Evolutionary conservation across 2,888 invertebrate species (phyloP).

Genomic region (Ophion obscuratus): DNA sequence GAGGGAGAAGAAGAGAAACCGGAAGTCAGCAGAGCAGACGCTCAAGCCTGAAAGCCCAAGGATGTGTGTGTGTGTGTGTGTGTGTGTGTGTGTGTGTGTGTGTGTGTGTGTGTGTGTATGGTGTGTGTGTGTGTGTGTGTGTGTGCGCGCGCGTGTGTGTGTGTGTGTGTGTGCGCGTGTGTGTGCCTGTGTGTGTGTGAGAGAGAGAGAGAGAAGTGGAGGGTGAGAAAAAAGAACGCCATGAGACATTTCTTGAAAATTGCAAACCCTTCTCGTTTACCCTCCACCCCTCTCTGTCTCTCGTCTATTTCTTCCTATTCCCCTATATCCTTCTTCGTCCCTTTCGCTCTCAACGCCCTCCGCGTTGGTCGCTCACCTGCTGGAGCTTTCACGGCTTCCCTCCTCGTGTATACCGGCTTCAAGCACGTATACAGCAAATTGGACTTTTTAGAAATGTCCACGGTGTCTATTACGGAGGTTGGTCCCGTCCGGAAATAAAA

Average conservation of each 20-base stretch:
- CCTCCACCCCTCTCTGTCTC: constrained; percentile 23
- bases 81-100: too few species aligned
- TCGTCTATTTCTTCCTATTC: constrained; percentile 28
- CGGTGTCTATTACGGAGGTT: constrained; percentile 30
- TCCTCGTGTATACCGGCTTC: not conserved
- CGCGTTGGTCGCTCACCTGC: constrained; percentile 26
- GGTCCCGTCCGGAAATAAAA: not conserved
- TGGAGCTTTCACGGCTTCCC: constrained; percentile 22
- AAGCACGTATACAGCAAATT: constrained; percentile 21
- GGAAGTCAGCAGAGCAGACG: constrained; percentile 42
- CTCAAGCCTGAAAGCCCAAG: constrained; percentile 19
- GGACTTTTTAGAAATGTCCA: constrained; percentile 16
- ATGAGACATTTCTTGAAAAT: constrained; percentile 62
- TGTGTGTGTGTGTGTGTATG: not conserved
- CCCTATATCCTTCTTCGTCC: constrained; percentile 7
- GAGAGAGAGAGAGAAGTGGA: constrained; percentile 7
- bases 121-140: too few species aligned
- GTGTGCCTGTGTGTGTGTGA: too few species aligned
- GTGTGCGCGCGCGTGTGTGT: too few species aligned
- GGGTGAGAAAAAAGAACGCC: constrained; percentile 18
- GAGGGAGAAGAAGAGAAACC: constrained; percentile 23
- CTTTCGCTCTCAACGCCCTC: not conserved
- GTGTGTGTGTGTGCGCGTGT: too few species aligned
- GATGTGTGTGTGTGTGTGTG: too few species aligned
- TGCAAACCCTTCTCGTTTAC: constrained; percentile 47